A percentile compares a stretch with the other conserved stretches of the same genome.
Conservation (phyloP, 2,888 invertebrate species). For the Lacanobia wlatinum region DNA sequence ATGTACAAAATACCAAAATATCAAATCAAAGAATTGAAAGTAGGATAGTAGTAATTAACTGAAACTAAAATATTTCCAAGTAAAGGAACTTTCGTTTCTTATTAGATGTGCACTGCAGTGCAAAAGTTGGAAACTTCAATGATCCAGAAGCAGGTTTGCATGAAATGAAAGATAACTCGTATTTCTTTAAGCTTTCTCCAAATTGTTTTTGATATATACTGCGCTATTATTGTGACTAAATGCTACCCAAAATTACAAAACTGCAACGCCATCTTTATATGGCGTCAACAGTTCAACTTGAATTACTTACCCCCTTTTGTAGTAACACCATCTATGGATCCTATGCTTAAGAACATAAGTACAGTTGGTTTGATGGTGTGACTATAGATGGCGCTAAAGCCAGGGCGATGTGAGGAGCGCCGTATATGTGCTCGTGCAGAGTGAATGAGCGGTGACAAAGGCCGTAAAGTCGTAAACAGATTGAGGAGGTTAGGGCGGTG, state of each 20-base stretch:
- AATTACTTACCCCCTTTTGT: background rate
- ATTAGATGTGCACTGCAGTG: background rate
- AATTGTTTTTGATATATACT: background rate
- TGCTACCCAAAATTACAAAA: background rate
- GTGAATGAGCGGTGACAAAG: too few relatives aligned
- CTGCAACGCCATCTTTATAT: conserved; percentile 10
- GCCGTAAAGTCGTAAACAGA: too few relatives aligned
- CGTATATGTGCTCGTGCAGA: too few relatives aligned
- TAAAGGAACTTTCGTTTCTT: background rate
- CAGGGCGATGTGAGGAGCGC: background rate
- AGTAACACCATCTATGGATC: conserved; percentile 36
- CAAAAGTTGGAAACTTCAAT: background rate
- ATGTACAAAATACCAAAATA: background rate
- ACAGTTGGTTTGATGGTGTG: conserved; percentile 9
- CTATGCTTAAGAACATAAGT: background rate
- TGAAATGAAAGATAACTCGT: background rate
- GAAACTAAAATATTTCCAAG: background rate
- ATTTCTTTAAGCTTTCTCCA: background rate
- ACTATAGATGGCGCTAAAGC: conserved; percentile 36
- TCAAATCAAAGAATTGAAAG: background rate
- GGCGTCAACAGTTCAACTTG: background rate
- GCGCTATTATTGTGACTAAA: background rate
- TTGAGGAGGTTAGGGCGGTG: too few relatives aligned
- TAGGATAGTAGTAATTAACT: background rate
- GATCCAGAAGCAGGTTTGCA: background rate